These are phyloP conservation scores for Osmerus eperlanus DNA, from an alignment of 2,113 vertebrate genomes.

Conservation along the genomic window DNA sequence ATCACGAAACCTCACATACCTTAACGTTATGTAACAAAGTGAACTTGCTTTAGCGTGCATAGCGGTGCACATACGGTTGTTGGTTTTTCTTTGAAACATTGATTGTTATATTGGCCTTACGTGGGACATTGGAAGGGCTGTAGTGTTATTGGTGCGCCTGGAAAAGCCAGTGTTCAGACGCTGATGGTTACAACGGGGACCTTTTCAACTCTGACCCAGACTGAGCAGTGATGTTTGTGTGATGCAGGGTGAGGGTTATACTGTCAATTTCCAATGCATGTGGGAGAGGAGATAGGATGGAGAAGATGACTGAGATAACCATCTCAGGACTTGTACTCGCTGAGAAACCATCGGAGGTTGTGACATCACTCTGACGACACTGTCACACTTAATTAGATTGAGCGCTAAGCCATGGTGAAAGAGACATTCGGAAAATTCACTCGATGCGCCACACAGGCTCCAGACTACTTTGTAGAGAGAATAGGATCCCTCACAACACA, in stretches of 20 bases:
- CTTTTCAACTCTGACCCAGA: too few species aligned
- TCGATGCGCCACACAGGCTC: slow-evolving; percentile 60
- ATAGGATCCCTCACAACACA: slow-evolving; percentile 42
- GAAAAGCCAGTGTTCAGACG: too few species aligned
- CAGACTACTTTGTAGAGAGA: slow-evolving; percentile 46
- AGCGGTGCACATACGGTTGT: slow-evolving; percentile 4
- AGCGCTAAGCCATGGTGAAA: slow-evolving; percentile 53
- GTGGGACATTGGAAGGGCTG: too few species aligned
- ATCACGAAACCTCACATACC: slow-evolving; percentile 15
- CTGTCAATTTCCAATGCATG: not conserved
- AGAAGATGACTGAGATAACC: not conserved
- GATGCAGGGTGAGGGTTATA: not conserved
- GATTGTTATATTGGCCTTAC: too few species aligned
- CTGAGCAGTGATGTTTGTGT: not conserved
- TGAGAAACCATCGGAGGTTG: slow-evolving; percentile 47
- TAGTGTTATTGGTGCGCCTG: too few species aligned
- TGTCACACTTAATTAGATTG: slow-evolving; percentile 69
- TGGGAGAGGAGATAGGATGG: not conserved
- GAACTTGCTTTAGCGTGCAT: not conserved
- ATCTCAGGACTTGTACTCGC: slow-evolving; percentile 30
- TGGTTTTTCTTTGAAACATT: not conserved
- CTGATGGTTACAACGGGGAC: too few species aligned
- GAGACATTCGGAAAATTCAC: slow-evolving; percentile 41
- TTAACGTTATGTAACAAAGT: slow-evolving; percentile 12
- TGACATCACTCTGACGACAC: slow-evolving; percentile 60